Base-by-base conservation (phyloP, 1,140 invertebrate species). In the Probaryconus sp. region DNA sequence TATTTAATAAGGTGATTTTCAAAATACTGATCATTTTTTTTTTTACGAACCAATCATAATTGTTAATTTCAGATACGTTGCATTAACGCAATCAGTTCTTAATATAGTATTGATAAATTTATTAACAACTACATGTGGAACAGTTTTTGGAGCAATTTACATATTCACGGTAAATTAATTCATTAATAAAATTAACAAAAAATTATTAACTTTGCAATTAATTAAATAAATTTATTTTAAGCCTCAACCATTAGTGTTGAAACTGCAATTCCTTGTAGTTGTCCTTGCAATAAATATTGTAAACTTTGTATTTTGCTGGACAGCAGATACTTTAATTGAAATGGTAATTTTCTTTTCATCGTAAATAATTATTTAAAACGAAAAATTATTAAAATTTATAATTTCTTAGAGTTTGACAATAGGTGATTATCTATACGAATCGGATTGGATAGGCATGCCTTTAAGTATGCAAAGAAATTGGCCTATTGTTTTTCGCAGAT, bases 91-190 rank as follows among this genome's bases (percentile, higher is more conserved):
- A n/a, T n/a, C n/a, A n/a, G n/a, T 68, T 7, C 45, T 20, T 1
- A 42, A 56, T 14, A 5, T 81, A 5, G 13, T 73, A 16, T 35
- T 75, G 0, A 20, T 47, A n/a, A 79, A 73, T 0, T 37, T 75
- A n/a, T 13, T 33, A 1, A 67, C 69, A n/a, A 50, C 68, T 6
- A 55, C 40, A 1, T 3, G 60, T 0, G 70, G 55, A 1, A 42
- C 73, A 6, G 48, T 77, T 18, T 80, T 77, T 33, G 77, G 76
- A 21, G 71, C 77, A 30, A 64, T 81, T n/a, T 73, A 81, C 24
- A 16, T 81, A 0, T 31, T 81, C 7, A 60, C 65, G 13, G 80
- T 82, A 63, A 70, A 64, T 67, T 24, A 7, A 24, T 4, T 4
- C 21, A 7, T 31, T 31, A 7, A 31, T 31, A 31, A 10, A 2